These are phyloP conservation scores for Dendrocincla fuliginosa DNA, from an alignment of 2,797 vertebrate genomes.

Conservation along the genomic window DNA sequence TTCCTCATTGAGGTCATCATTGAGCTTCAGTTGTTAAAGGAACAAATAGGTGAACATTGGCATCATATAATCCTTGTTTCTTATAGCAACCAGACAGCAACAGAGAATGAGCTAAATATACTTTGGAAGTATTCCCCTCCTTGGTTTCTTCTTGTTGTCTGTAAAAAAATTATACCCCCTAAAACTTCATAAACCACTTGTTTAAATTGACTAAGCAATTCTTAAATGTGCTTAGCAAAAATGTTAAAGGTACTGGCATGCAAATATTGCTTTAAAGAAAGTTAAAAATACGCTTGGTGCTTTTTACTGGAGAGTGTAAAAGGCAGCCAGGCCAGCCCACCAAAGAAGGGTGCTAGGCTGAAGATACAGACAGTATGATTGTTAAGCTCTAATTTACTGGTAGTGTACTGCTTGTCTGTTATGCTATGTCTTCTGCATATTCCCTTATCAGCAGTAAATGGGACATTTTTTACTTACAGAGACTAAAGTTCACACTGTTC, in stretches of 20 bases:
- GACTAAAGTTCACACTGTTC: conserved; percentile 14
- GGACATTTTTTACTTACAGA: background rate
- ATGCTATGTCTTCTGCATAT: background rate
- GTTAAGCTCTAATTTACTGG: background rate
- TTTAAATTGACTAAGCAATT: background rate
- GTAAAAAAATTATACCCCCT: background rate
- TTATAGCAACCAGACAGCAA: background rate
- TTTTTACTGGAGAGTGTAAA: background rate
- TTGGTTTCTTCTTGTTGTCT: background rate
- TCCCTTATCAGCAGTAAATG: background rate
- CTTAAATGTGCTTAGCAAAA: background rate
- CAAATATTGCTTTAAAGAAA: background rate
- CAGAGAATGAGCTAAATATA: background rate
- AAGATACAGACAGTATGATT: background rate
- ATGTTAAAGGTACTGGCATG: background rate
- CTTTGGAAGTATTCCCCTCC: background rate
- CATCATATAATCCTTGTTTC: background rate
- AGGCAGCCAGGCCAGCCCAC: background rate
- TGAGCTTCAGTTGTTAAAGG: background rate
- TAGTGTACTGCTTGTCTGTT: background rate
- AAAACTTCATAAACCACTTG: background rate
- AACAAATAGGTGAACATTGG: background rate
- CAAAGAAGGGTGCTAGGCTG: background rate
- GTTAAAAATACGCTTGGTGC: background rate
- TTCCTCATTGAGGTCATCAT: background rate